Evolutionary conservation across 2,113 vertebrate genomes (phyloP).

Genomic region (Neopipo cinnamomea): DNA sequence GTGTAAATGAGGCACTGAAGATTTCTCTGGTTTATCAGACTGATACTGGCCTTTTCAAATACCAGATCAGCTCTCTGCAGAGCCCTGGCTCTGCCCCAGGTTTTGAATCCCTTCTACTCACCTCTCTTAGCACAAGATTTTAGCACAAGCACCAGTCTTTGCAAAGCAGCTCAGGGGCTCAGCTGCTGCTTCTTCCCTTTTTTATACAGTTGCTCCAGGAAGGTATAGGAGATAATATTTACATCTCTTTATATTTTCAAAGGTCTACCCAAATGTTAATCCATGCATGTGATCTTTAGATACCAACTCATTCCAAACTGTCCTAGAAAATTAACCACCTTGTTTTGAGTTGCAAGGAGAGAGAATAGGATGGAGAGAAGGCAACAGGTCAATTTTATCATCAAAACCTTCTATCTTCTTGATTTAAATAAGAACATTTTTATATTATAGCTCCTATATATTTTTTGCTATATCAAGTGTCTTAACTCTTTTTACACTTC

Average conservation of each 20-base stretch:
- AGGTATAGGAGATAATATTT: not conserved
- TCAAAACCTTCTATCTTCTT: not conserved
- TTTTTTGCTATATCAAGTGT: not conserved
- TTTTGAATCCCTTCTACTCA: not conserved
- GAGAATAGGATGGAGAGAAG: not conserved
- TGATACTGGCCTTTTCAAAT: not conserved
- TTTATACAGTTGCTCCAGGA: not conserved
- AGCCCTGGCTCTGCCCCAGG: not conserved
- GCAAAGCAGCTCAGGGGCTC: not conserved
- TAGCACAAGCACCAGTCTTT: not conserved
- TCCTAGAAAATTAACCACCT: not conserved
- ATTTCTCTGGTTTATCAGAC: not conserved
- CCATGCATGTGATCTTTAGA: not conserved
- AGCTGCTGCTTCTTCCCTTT: not conserved
- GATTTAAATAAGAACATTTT: not conserved
- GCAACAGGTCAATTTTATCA: not conserved
- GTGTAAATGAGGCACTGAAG: not conserved
- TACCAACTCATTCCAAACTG: not conserved
- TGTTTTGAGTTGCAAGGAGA: not conserved
- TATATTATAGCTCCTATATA: not conserved
- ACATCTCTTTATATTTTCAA: not conserved
- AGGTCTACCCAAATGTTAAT: not conserved
- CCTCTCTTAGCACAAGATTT: not conserved
- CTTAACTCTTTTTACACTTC: not conserved
- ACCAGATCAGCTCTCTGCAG: not conserved